Evolutionary conservation across 1,140 invertebrate species (phyloP), one percentile per base, ranked within the genome.

Genomic region (Pachypeltis micranthus): DNA sequence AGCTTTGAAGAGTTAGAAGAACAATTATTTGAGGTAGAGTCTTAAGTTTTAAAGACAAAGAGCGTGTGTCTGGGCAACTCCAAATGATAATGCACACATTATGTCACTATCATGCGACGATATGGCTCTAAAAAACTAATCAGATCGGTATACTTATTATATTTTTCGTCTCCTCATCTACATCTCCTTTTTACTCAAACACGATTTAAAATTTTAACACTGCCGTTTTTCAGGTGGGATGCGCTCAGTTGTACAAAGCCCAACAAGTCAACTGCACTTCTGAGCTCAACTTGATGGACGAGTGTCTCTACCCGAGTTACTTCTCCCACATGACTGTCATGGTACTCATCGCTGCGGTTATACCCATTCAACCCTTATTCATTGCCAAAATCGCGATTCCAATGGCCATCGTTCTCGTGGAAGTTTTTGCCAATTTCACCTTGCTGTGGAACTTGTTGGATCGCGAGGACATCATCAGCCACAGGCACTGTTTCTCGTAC

Each of bases 301-400:
- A 69, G 12, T 85, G 83, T 69, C 77, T 83, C 1, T 85, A 85
- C 73, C 86, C 87, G 27, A 85, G 85, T 21, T 90, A 89, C 72
- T 84, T 87, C 70, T 82, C 81, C 44, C 83, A 85, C 72, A 83
- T 85, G 69, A 78, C 78, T 44, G 81, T 87, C n/a, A 72, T 90
- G 26, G 81, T 84, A 31, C 71, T 90, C 27, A 44, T 62, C 34
- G 84, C 82, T 0, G 79, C 85, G 19, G 83, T 87, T 2, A 80
- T 89, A 66, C 81, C 88, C 57, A 83, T 84, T 0, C 86, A 88
- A 66, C 75, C 54, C 1, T 25, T 56, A 16, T 24, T 56, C 2
- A 25, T 88, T 16, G 77, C 80, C 67, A 90, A 89, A 72, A 79
- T 82, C 12, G 70, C 79, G 2, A 69, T 89, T 23, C 81, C 89